These are phyloP conservation scores for Paguma larvata DNA, from an alignment of 2,797 vertebrate species.

Conservation along the genomic window DNA sequence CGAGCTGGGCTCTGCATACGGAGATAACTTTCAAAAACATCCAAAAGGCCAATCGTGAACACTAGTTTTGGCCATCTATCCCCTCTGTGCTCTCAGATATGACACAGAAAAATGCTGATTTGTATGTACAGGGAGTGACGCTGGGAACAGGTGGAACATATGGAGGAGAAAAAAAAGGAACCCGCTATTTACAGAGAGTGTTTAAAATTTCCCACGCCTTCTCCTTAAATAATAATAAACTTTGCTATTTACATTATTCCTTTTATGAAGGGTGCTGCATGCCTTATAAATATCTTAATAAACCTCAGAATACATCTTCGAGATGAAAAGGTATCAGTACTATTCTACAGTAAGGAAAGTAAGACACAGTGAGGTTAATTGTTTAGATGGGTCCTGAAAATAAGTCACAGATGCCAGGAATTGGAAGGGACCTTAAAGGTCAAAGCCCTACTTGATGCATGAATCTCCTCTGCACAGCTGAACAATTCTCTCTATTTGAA, in stretches of 20 bases:
- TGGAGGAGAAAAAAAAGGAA: neutral
- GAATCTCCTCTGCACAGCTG: neutral
- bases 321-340: neutral
- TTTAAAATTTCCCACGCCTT: neutral
- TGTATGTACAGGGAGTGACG: neutral
- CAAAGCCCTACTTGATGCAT: neutral
- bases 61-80: neutral
- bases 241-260: slow-evolving; percentile 22
- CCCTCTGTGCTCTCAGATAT: neutral
- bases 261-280: neutral
- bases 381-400: slow-evolving; percentile 57
- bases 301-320: slow-evolving; percentile 27
- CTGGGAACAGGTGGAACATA: neutral
- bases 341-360: slow-evolving; percentile 60
- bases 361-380: slow-evolving; percentile 66
- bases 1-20: neutral
- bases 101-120: slow-evolving; percentile 52
- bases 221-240: slow-evolving; percentile 54
- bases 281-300: slow-evolving; percentile 33
- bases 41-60: neutral
- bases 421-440: slow-evolving; percentile 66
- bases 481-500: neutral
- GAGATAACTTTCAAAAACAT: neutral
- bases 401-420: slow-evolving; percentile 59
- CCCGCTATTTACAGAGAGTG: neutral